These are phyloP conservation scores for Sporophila hypoxantha DNA, from an alignment of 2,113 vertebrate species.

Conservation along the genomic window DNA sequence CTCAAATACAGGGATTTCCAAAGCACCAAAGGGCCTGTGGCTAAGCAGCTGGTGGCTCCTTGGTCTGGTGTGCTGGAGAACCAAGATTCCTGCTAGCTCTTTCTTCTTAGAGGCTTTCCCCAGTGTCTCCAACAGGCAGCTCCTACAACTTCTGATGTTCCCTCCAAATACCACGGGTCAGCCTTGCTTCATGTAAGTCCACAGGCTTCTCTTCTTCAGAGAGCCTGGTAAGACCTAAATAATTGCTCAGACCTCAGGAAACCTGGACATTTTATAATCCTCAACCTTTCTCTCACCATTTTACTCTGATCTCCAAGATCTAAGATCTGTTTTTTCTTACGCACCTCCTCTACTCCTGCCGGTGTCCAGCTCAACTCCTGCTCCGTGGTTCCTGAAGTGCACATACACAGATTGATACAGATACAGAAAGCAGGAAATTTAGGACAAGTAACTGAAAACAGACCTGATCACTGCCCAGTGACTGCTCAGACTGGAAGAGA, in stretches of 20 bases:
- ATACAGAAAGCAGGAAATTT: not conserved
- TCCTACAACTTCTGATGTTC: not conserved
- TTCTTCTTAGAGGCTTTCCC: not conserved
- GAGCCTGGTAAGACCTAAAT: not conserved
- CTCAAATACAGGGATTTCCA: not conserved
- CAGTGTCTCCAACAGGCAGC: not conserved
- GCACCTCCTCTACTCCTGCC: not conserved
- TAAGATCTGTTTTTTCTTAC: not conserved
- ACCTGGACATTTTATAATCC: not conserved
- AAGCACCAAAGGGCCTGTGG: not conserved
- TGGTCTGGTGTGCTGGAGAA: not conserved
- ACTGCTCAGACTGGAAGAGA: constrained; percentile 14
- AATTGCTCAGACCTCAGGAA: not conserved
- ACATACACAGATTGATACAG: not conserved
- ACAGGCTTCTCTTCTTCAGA: not conserved
- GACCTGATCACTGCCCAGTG: constrained; percentile 11
- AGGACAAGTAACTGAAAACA: constrained; percentile 32
- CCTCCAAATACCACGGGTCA: fast-evolving
- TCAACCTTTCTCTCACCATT: not conserved
- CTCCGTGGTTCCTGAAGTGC: constrained; percentile 5
- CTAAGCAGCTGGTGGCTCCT: not conserved
- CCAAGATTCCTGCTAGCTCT: not conserved
- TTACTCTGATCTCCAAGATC: not conserved
- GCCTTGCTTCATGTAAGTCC: not conserved
- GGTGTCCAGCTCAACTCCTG: constrained; percentile 23